Conservation (phyloP, 2,888 invertebrate species). For the Danaus chrysippus region DNA sequence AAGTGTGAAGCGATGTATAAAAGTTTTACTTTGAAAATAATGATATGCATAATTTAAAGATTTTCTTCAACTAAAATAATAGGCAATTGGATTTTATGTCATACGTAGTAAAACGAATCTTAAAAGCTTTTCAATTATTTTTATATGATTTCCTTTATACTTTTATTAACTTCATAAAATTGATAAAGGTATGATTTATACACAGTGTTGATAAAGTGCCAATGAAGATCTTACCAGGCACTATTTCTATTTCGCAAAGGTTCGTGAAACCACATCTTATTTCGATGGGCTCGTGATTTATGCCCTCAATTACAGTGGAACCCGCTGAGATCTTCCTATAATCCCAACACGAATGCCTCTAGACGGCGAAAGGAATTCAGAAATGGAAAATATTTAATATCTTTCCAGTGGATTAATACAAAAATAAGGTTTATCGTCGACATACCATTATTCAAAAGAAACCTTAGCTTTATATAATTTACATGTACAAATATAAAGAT, state of each 20-base stretch:
- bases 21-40: too few species aligned
- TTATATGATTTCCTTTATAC: not conserved
- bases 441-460: conserved; percentile 1
- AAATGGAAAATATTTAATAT: conserved; percentile 25
- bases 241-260: conserved; percentile 26
- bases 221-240: conserved; percentile 21
- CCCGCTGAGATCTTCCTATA: conserved; percentile 44
- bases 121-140: too few species aligned
- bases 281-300: conserved; percentile 65
- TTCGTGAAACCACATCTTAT: conserved; percentile 48
- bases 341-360: conserved; percentile 29
- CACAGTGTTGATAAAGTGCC: conserved; percentile 2
- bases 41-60: too few species aligned
- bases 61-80: too few species aligned
- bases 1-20: too few species aligned
- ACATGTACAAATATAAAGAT: not conserved
- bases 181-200: too few species aligned
- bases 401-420: conserved; percentile 15
- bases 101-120: too few species aligned
- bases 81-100: too few species aligned
- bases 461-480: not conserved
- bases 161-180: too few species aligned
- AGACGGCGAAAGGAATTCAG: conserved; percentile 22
- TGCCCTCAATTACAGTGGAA: conserved; percentile 61
- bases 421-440: conserved; percentile 15